Base-by-base conservation (phyloP, 1,140 invertebrate genomes). In the Chlorops oryzae region DNA sequence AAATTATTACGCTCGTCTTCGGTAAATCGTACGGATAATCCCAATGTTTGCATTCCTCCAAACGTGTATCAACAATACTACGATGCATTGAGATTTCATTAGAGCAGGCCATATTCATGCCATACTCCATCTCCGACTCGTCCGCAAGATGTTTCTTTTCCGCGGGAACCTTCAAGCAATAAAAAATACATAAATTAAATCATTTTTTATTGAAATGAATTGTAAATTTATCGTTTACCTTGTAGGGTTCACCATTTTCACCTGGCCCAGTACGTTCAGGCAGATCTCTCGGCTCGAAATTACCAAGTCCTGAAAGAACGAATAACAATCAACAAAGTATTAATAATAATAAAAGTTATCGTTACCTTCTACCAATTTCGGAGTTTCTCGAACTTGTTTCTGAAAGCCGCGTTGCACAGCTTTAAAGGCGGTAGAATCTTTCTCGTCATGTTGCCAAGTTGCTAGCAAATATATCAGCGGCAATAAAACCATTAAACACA, bases 61-160 rank as follows among this genome's bases (percentile, higher is more conserved):
- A 72, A 47, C 95, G 78, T 1, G 91, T 90, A 72, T 98, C 95
- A 20, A 86, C 86, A 52, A 98, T 86, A 7, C 83, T 77, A 58
- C 95, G 78, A 65, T 86, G 80, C 50, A 76, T 66, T 15, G 79
- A 78, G 61, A 98, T 97, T 68, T 94, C 90, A 77, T 98, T 87
- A n/a, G 93, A 96, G 57, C 88, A 92, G 17, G 91, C 85, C 75
- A 98, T 93, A 68, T 98, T 98, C 86, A 98, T 98, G 25, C 95
- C 95, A 77, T 93, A 96, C 65, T 96, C 90, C 68, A 78, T 77
- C 56, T 92, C 85, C 0, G 87, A 85, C 13, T 85, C 79, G 18
- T 80, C 72, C 38, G 92, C 76, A 54, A 81, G 75, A 64, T 92
- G 85, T 4, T 88, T 75, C 62, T 86, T 84, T 1, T 62, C 53